Conservation (phyloP, 2,113 vertebrate species). For the Cromileptes altivelis region DNA sequence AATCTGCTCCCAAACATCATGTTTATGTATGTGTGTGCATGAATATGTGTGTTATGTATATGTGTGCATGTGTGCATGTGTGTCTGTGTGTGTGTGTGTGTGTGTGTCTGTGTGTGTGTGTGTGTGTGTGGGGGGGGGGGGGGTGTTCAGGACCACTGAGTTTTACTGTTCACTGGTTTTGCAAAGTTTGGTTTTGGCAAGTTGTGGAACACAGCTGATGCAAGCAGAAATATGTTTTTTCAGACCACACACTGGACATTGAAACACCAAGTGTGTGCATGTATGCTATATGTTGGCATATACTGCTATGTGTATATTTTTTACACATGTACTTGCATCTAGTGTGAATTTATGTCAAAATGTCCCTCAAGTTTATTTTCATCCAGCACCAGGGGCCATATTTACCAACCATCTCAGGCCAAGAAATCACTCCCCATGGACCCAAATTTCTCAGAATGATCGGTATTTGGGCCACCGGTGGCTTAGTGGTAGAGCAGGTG, state of each 20-base stretch:
- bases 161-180: not conserved
- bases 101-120: not conserved
- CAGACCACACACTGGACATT: not conserved
- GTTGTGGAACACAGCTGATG: not conserved
- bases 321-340: not conserved
- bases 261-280: not conserved
- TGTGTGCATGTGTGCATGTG: not conserved
- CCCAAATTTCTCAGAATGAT: not conserved
- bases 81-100: not conserved
- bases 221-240: not conserved
- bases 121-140: not conserved
- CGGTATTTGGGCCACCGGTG: too few relatives aligned
- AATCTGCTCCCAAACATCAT: not conserved
- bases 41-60: not conserved
- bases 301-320: not conserved
- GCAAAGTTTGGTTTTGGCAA: not conserved
- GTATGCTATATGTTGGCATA: not conserved
- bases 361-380: constrained; percentile 13
- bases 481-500: too few relatives aligned
- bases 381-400: not conserved
- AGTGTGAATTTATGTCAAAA: not conserved
- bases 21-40: not conserved
- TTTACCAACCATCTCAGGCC: constrained; percentile 20
- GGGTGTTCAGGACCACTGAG: not conserved
- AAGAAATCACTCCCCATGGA: not conserved